Base-by-base conservation (phyloP, 2,113 vertebrate species). In the Rhegmatorhina hoffmannsi region DNA sequence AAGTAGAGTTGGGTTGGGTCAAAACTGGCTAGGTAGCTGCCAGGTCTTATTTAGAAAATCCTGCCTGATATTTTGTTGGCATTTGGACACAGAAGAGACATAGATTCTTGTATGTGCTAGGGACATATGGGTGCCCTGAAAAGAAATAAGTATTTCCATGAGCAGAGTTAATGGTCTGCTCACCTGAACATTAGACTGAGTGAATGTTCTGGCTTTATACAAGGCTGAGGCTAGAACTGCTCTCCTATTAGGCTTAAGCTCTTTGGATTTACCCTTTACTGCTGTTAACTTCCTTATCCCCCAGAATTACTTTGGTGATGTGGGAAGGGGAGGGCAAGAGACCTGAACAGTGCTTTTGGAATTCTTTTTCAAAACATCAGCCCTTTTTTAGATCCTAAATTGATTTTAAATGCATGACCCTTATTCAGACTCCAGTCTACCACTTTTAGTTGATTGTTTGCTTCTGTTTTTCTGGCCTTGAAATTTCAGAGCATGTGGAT, bases 401-500 rank as follows among this genome's bases (percentile, higher is more conserved):
- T 10, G 1, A 31, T 89, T 87, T 81, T 62, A 34, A 74, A 34
- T 18, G 2, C 4, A 19, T 28, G 24, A 24, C 2, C 7, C 8
- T 40, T 60, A 56, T 33, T 87, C 55, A 56, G 9, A 38, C 19
- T 50, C 38, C 5, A 17, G 17, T 90, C 47, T 70, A 17, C 13
- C 10, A 19, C n/a, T 76, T 73, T 25, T 49, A 34, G 10, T 66
- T 50, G 11, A 46, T 40, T 36, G 13, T 13, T 84, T 84, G 13
- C 29, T 23, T 67, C 9, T 1, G 1, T 53, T 78, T 87, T 69
- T 68, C 28, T 44, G 31, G 25, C n/a, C 15, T 67, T 67, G 33
- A 63, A 59, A 47, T 77, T 68, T 31, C 62, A 11, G 15, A 26
- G 56, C 0, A 0, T 1, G 16, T 2, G 7, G 34, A 18, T 73